Evolutionary conservation across 2,888 invertebrate species (phyloP).

Genomic region (Acronicta aceris): DNA sequence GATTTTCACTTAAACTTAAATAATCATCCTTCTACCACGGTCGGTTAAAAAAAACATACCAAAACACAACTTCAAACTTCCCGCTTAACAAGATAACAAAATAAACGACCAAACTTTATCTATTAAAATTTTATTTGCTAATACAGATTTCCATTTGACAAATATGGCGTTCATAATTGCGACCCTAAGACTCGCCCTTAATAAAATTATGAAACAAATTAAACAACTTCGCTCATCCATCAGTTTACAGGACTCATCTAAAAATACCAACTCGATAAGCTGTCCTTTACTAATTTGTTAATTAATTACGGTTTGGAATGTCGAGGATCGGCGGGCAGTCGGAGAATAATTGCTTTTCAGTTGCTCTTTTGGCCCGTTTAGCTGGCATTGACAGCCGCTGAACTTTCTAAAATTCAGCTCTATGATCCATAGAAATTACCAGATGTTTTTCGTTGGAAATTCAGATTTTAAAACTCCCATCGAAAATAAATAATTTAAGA

Average conservation of each 20-base stretch:
- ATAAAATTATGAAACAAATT: constrained; percentile 67
- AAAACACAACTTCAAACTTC: constrained; percentile 23
- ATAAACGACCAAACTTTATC: constrained; percentile 51
- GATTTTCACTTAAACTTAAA: too few species aligned
- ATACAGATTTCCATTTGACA: constrained; percentile 57
- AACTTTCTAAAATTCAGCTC: constrained; percentile 31
- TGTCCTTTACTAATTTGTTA: constrained; percentile 65
- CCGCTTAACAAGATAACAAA: constrained; percentile 46
- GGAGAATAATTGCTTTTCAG: constrained; percentile 64
- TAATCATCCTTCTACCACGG: too few species aligned
- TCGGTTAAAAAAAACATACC: too few species aligned
- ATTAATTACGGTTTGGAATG: constrained; percentile 63
- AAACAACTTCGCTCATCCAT: constrained; percentile 61
- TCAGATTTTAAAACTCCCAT: not conserved
- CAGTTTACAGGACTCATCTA: constrained; percentile 59
- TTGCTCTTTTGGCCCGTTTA: constrained; percentile 50
- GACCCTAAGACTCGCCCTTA: constrained; percentile 49
- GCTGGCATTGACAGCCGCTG: constrained; percentile 41
- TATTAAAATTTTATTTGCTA: constrained; percentile 57
- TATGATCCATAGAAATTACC: constrained; percentile 11
- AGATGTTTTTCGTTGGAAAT: not conserved
- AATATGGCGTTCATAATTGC: constrained; percentile 48
- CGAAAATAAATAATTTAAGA: too few species aligned
- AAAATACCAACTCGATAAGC: constrained; percentile 64
- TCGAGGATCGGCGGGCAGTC: constrained; percentile 49